Conservation (phyloP, 2,888 invertebrate species). For the Watsonalla cultraria region DNA sequence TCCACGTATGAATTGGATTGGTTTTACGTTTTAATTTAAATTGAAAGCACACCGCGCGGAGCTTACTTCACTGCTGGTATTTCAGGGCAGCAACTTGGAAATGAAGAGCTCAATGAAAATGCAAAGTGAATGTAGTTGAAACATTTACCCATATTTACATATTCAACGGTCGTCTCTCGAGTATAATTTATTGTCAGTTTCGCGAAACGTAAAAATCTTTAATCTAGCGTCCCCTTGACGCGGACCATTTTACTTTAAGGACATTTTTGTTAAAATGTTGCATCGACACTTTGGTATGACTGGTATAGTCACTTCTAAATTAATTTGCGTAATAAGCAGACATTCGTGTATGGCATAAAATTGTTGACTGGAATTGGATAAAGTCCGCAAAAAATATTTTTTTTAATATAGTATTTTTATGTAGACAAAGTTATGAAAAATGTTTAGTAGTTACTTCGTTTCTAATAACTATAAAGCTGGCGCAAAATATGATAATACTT, state of each 20-base stretch:
- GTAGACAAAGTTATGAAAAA: too few species aligned
- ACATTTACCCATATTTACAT: constrained; percentile 41
- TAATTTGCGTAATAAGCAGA: too few species aligned
- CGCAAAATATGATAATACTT: too few species aligned
- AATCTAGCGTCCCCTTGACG: background rate
- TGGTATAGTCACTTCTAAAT: too few species aligned
- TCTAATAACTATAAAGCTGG: too few species aligned
- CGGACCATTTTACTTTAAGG: background rate
- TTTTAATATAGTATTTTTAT: too few species aligned
- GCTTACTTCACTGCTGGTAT: background rate
- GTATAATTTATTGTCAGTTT: constrained; percentile 23
- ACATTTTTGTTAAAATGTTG: background rate
- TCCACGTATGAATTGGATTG: background rate
- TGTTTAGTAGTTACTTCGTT: too few species aligned
- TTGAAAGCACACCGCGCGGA: background rate
- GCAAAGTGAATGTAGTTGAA: constrained; percentile 43
- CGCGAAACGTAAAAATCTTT: constrained; percentile 9
- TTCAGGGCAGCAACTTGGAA: constrained; percentile 18
- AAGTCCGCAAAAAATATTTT: too few species aligned
- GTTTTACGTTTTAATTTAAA: background rate
- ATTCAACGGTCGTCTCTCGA: constrained; percentile 27
- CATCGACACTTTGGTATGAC: too few species aligned
- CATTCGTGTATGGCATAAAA: too few species aligned
- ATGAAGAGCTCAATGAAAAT: constrained; percentile 41
- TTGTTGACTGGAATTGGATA: too few species aligned